Conservation (phyloP, 1,140 invertebrate species). For the Hydropsyche tenuis region DNA sequence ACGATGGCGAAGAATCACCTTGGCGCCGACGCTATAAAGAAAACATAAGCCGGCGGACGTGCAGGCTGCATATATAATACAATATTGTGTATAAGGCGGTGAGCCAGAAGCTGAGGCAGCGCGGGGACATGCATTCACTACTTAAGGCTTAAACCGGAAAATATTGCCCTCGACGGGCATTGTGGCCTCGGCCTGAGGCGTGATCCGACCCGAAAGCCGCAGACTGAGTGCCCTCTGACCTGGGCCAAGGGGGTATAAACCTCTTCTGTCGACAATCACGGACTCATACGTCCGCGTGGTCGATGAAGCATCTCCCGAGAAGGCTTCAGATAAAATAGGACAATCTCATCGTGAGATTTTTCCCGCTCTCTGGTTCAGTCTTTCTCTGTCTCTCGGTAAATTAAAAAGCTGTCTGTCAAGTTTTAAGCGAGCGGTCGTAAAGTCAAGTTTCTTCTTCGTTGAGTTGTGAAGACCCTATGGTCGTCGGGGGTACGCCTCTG, state of each 20-base stretch:
- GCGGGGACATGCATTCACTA: conserved; percentile 48
- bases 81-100: background rate
- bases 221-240: conserved; percentile 28
- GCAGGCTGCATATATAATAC: conserved; percentile 42
- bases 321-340: background rate
- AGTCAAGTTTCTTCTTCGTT: background rate
- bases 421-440: background rate
- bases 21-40: conserved; percentile 37
- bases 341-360: background rate
- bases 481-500: no score
- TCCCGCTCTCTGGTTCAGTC: background rate
- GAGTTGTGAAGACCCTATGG: no score
- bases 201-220: conserved; percentile 35
- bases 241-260: conserved; percentile 31
- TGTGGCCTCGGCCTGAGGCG: conserved; percentile 34
- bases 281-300: background rate
- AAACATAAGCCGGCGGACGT: conserved; percentile 42
- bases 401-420: conserved; percentile 23
- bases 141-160: conserved; percentile 49
- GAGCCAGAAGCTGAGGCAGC: conserved; percentile 11
- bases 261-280: background rate
- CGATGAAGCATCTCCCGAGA: conserved; percentile 1
- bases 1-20: conserved; percentile 14
- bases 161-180: conserved; percentile 48
- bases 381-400: background rate